phyloP scores from a whole-genome alignment of 2,113 vertebrate species.

The Cyanoramphus novaezelandiae region DNA sequence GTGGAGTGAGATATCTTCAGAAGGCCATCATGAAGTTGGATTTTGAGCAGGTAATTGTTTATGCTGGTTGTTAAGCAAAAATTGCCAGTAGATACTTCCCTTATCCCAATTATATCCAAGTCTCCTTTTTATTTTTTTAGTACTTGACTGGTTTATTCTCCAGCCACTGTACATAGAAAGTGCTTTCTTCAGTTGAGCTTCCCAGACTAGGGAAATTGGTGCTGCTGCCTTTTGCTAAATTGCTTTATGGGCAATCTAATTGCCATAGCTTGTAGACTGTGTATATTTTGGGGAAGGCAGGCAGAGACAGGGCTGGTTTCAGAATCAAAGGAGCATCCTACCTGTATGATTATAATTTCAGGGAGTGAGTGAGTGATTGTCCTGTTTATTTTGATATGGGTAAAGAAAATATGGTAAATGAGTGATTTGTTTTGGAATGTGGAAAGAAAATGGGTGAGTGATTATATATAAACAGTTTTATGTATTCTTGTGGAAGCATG shows the following conservation, averaged over 20 bases:
- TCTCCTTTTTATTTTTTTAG: not conserved
- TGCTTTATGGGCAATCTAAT: not conserved
- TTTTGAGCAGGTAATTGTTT: conserved; percentile 94
- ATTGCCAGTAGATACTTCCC: conserved; percentile 35
- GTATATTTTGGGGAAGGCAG: not conserved
- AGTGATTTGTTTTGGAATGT: not conserved
- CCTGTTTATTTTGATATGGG: not conserved
- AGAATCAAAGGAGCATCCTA: not conserved
- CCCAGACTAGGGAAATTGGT: not conserved
- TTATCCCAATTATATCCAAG: conserved; percentile 50
- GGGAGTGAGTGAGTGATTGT: not conserved
- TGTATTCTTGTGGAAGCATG: not conserved
- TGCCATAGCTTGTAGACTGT: accelerated
- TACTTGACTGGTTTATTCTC: not conserved
- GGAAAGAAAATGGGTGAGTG: not conserved
- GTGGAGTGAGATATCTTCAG: conserved; percentile 96
- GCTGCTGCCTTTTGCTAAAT: not conserved
- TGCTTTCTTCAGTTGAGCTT: not conserved
- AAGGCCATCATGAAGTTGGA: conserved; percentile 97
- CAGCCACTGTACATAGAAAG: not conserved
- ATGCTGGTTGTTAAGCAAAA: conserved; percentile 69
- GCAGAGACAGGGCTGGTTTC: not conserved
- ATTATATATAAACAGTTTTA: not conserved
- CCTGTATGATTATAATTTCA: not conserved
- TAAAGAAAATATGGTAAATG: not conserved